A percentile compares a stretch with the other conserved stretches of the same genome.
phyloP scores from a whole-genome alignment of 2,888 invertebrate genomes.

The Bombylius major region DNA sequence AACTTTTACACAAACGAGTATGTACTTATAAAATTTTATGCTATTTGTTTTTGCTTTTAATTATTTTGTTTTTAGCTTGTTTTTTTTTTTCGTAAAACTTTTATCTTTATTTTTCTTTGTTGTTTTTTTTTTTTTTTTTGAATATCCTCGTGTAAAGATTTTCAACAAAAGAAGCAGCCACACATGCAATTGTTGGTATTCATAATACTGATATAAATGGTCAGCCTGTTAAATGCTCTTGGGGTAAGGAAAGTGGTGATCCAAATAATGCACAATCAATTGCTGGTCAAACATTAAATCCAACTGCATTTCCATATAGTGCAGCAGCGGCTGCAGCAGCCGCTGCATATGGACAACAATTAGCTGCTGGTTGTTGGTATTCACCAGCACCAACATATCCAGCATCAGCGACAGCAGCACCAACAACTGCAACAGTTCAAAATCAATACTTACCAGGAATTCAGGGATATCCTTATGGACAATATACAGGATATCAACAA shows the following conservation, averaged over 20 bases:
- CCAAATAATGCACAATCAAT: conserved; percentile 69
- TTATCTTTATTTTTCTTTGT: too few species aligned
- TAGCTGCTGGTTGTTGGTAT: conserved; percentile 83
- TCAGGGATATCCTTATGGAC: conserved; percentile 76
- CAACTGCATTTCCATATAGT: conserved; percentile 40
- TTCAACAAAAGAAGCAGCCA: conserved; percentile 96
- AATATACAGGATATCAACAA: conserved; percentile 81
- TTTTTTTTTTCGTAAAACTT: too few species aligned
- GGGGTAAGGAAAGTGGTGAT: conserved; percentile 97
- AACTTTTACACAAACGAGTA: too few species aligned
- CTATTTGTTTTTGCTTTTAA: too few species aligned
- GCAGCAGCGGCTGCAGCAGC: conserved; percentile 39
- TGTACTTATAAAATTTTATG: too few species aligned
- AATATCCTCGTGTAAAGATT: conserved; percentile 48
- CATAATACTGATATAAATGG: conserved; percentile 96
- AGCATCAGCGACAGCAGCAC: conserved; percentile 46
- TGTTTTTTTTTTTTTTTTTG: too few species aligned
- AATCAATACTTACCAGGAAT: conserved; percentile 79
- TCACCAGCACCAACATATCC: conserved; percentile 60
- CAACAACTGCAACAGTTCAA: conserved; percentile 60
- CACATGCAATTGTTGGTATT: conserved; percentile 93
- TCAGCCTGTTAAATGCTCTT: conserved; percentile 94
- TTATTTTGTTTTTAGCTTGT: too few species aligned
- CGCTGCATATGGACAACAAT: conserved; percentile 64
- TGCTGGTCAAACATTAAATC: conserved; percentile 45